Evolutionary conservation across 2,888 invertebrate genomes (phyloP).

Genomic region (Agrotis ipsilon): DNA sequence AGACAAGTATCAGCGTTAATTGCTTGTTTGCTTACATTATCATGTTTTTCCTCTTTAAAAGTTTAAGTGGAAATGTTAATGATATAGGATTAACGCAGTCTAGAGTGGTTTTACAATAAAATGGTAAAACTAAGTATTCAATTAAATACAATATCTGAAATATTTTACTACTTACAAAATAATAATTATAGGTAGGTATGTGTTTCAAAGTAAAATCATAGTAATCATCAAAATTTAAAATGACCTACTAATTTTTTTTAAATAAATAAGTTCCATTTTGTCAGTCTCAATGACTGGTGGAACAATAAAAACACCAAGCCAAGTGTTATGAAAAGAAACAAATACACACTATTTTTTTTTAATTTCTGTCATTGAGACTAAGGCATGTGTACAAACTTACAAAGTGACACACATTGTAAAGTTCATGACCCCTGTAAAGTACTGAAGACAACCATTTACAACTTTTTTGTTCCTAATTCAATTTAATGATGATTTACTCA

Average conservation of each 20-base stretch:
- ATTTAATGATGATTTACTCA: constrained; percentile 53
- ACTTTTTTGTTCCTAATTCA: constrained; percentile 44
- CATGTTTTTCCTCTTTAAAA: neutral
- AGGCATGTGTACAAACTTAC: constrained; percentile 26
- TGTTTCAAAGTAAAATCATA: neutral
- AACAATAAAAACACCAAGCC: neutral
- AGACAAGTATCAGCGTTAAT: neutral
- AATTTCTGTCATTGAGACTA: constrained; percentile 15
- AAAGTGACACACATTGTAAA: constrained; percentile 27
- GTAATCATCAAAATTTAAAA: neutral
- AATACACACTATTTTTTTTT: constrained; percentile 14
- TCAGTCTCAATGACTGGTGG: neutral
- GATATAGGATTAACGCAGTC: neutral
- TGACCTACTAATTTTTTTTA: too few species aligned
- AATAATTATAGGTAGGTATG: neutral
- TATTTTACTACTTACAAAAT: too few species aligned
- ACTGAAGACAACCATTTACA: constrained; percentile 17
- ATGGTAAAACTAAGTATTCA: too few species aligned
- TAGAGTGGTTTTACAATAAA: neutral
- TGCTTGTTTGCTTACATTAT: constrained; percentile 6
- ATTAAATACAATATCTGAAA: neutral
- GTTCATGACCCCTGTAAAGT: constrained; percentile 36
- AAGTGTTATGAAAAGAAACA: constrained; percentile 4
- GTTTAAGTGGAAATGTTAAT: neutral
- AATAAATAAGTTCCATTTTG: too few species aligned